Evolutionary conservation across 2,888 invertebrate genomes (phyloP).

Genomic region (Aphodius granarius): DNA sequence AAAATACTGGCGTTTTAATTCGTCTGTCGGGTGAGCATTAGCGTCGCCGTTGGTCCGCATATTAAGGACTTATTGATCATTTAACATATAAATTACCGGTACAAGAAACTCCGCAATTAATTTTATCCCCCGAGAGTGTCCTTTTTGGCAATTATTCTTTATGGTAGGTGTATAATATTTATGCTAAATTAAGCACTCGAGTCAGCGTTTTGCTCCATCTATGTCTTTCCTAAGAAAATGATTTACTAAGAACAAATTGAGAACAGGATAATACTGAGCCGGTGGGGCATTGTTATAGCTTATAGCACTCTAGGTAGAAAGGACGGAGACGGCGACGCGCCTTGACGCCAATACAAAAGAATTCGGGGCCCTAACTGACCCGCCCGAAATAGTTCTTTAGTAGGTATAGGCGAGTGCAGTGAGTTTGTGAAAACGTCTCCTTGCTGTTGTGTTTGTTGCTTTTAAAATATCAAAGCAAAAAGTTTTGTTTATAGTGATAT

Average conservation of each 20-base stretch:
- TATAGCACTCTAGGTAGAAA: not conserved
- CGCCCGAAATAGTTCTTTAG: not conserved
- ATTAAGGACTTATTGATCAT: constrained; percentile 45
- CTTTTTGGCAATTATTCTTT: not conserved
- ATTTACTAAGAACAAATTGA: not conserved
- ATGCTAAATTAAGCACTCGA: not conserved
- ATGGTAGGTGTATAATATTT: not conserved
- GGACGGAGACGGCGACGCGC: not conserved
- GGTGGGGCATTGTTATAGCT: not conserved
- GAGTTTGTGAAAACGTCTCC: not conserved
- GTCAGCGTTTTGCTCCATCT: too few species aligned
- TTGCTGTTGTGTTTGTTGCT: not conserved
- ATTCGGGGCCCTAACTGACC: not conserved
- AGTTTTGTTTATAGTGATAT: not conserved
- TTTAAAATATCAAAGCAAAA: not conserved
- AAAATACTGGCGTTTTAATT: constrained; percentile 1
- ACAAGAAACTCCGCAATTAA: constrained; percentile 40
- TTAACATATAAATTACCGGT: constrained; percentile 42
- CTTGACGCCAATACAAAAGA: not conserved
- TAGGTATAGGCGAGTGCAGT: not conserved
- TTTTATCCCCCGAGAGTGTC: constrained; percentile 15
- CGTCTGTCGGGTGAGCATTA: constrained; percentile 7
- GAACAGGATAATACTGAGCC: not conserved
- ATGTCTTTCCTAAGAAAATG: too few species aligned
- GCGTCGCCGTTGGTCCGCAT: constrained; percentile 41